A percentile compares a stretch with the other conserved stretches of the same genome.
Evolutionary conservation across 2,888 invertebrate genomes (phyloP).

Genomic region (Pristionchus mayeri): DNA sequence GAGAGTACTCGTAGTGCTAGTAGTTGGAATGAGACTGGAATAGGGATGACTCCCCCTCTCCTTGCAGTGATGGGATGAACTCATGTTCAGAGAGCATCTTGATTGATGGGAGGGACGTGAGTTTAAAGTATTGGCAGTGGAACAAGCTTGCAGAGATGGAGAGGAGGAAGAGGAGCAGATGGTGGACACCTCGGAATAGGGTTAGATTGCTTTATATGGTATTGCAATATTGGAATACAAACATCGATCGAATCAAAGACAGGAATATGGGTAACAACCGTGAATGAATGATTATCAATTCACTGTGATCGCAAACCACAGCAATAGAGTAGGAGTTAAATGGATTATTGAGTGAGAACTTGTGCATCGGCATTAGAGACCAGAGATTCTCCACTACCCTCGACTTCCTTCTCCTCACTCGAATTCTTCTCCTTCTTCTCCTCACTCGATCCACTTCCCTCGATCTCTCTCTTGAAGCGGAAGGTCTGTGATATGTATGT

Average conservation of each 20-base stretch:
- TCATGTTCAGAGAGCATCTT: neutral
- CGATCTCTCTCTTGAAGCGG: slow-evolving; percentile 11
- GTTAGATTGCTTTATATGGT: neutral
- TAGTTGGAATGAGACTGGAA: neutral
- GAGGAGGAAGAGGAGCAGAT: too few relatives aligned
- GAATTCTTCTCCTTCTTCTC: slow-evolving; percentile 20
- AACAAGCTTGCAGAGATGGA: too few relatives aligned
- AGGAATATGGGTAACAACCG: neutral
- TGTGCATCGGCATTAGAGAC: neutral
- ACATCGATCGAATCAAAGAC: neutral
- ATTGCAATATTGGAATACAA: slow-evolving; percentile 5
- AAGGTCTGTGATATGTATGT: neutral
- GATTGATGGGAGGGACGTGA: neutral
- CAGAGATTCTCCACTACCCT: slow-evolving; percentile 29
- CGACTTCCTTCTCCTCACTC: neutral
- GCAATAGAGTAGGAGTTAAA: neutral
- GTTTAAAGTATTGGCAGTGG: neutral
- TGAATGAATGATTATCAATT: slow-evolving; percentile 14
- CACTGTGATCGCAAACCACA: neutral
- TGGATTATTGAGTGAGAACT: slow-evolving; percentile 8
- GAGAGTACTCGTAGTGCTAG: neutral
- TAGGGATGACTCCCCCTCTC: neutral
- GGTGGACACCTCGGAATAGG: too few relatives aligned
- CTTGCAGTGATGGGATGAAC: neutral
- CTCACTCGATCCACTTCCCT: slow-evolving; percentile 17